Evolutionary conservation across 1,140 invertebrate species (phyloP), one percentile per base, ranked within the genome.

Genomic region (Philopotamus ludificatus): DNA sequence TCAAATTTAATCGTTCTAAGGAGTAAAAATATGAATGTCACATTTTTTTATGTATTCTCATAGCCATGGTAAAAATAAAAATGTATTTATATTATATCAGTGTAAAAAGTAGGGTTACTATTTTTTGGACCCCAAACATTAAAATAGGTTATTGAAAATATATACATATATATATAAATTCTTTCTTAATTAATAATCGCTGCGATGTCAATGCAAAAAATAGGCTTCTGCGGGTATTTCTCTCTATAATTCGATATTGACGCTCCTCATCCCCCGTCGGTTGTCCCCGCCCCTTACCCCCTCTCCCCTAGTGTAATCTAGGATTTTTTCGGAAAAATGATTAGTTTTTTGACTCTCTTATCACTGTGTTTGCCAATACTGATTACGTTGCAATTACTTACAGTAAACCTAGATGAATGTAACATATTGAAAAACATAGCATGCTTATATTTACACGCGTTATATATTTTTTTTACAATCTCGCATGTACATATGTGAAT

Each of bases 1-100:
- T 70, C 66, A 68, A 70, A 64, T 63, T 70, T 67, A 70, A 65
- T 66, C 62, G 65, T 70, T 67, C 66, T 70, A 65, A 69, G 49
- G 49, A 70, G n/a, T n/a, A n/a, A n/a, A n/a, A n/a, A 65, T 67
- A 70, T 70, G 65, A 70, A 70, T 70, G 68, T 70, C 68, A 66
- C 68, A 67, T 67, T 70, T 66, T 68, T 70, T 64, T 45, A 70
- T 63, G 41, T 67, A 67, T 67, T 70, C 68, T 70, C 68, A 70
- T 70, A 70, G 68, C 68, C 68, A 70, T 69, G 67, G 45, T 69
- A 65, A 61, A 65, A 61, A 69, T 66, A 60, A 44, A 21, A 23
- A 21, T 59, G 39, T 44, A 39, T 23, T 26, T 54, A n/a, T 54
- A 10, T 54, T 59, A 67, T 67, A 70, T 70, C 68, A 70, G 65